Conservation (phyloP, 2,797 vertebrate genomes). For the Anas bahamensis region DNA sequence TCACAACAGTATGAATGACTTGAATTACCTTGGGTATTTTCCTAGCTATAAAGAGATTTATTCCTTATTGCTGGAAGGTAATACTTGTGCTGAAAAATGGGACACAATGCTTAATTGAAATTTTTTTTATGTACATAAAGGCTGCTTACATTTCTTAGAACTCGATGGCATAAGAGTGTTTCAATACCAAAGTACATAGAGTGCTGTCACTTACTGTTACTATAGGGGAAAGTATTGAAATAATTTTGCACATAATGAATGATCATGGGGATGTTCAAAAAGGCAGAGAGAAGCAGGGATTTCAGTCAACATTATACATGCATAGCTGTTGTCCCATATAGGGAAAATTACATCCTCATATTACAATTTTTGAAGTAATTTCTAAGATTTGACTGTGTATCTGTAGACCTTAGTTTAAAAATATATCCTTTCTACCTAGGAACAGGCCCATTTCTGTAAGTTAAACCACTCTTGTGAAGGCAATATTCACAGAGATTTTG, state of each 20-base stretch:
- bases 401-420: background rate
- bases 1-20: slow-evolving; percentile 63
- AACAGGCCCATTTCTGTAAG: background rate
- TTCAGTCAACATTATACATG: slow-evolving; percentile 30
- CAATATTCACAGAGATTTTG: background rate
- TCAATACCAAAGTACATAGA: background rate
- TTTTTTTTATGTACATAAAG: slow-evolving; percentile 50
- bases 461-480: background rate
- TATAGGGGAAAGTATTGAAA: slow-evolving; percentile 35
- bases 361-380: slow-evolving; percentile 30
- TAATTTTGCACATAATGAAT: slow-evolving; percentile 50
- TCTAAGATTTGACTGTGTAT: background rate
- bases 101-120: slow-evolving; percentile 64
- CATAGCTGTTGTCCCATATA: slow-evolving; percentile 8
- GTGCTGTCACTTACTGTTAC: slow-evolving; percentile 46
- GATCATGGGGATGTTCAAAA: slow-evolving; percentile 32
- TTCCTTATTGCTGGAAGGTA: slow-evolving; percentile 67
- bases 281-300: background rate
- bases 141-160: slow-evolving; percentile 66
- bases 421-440: background rate
- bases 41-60: slow-evolving; percentile 52
- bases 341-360: background rate
- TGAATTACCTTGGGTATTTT: slow-evolving; percentile 71
- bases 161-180: background rate
- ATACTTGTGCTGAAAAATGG: slow-evolving; percentile 71